Percentiles rank a stretch among this genome's conserved stretches.
These are phyloP conservation scores for Phalacrocorax carbo DNA, from an alignment of 2,113 vertebrate genomes.

Conservation along the genomic window DNA sequence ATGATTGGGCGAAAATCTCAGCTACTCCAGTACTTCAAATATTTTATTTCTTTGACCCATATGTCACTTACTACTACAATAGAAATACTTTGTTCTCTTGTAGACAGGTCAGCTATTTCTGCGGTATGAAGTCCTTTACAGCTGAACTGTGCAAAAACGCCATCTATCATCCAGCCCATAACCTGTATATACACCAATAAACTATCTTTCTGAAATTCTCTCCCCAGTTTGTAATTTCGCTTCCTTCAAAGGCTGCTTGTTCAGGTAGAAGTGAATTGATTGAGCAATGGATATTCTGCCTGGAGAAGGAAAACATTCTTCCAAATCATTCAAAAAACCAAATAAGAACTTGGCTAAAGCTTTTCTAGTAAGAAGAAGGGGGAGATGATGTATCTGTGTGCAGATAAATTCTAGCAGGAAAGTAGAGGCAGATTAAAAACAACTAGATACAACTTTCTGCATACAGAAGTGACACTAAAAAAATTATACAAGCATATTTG, in stretches of 20 bases:
- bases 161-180: not conserved
- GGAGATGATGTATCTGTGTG: not conserved
- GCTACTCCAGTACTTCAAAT: not conserved
- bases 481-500: not conserved
- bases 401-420: not conserved
- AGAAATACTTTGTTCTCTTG: not conserved
- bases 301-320: not conserved
- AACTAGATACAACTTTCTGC: not conserved
- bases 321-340: not conserved
- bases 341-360: not conserved
- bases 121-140: not conserved
- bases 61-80: not conserved
- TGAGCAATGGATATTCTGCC: not conserved
- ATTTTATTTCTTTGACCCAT: not conserved
- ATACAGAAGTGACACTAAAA: not conserved
- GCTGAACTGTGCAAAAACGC: not conserved
- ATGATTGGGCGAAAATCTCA: not conserved
- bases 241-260: not conserved
- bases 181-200: not conserved
- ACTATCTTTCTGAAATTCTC: not conserved
- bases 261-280: not conserved
- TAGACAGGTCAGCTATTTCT: not conserved
- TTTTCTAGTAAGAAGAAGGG: not conserved
- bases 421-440: not conserved
- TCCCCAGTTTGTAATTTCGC: not conserved